Base-by-base conservation (phyloP, 2,888 invertebrate species). In the Keiferia lycopersicella region DNA sequence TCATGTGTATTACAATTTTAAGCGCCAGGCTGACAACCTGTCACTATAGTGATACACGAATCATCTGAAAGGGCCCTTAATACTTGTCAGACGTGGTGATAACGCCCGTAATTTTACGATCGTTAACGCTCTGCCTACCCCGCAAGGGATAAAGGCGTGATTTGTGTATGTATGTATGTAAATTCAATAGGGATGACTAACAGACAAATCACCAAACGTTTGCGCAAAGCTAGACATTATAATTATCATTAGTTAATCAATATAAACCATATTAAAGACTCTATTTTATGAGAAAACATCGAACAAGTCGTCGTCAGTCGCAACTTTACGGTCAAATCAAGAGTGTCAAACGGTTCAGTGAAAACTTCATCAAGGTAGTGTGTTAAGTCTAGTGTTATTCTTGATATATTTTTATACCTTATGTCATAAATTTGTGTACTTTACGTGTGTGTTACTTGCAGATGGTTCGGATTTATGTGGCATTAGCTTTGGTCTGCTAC, bases 401-500 rank as follows among this genome's bases (percentile, higher is more conserved):
- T 14, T 41, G 14, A 41, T 41, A 41, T 41, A 41, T n/a, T 3
- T 41, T 41, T 14, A 3, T 41, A 41, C 2, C 14, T 41, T 14
- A 1, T 41, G 14, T 1, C 2, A 18, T 2, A 50, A 50, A 50
- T 18, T 50, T 12, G 7, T 18, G 4, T 18, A 1, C 6, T 8
- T 38, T 30, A 57, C 1, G 16, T 57, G 14, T 8, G 11, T 34
- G 11, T 34, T 34, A 26, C 50, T 69, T 65, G 39, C 63, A 74
- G 74, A 74, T 74, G 74, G 66, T 66, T 39, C 63, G 59, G 14
- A 10, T 64, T 56, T 34, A 69, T 0, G 18, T 66, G 3, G 22
- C 65, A n/a, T 20, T 67, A 4, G 65, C 67, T 8, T 30, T 70
- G 4, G 41, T 67, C 16, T 69, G 65, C 64, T 38, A 69, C n/a